Percentiles rank a stretch among this genome's conserved stretches.
These are phyloP conservation scores for Barnardius zonarius DNA, from an alignment of 2,113 vertebrate genomes.

Conservation along the genomic window DNA sequence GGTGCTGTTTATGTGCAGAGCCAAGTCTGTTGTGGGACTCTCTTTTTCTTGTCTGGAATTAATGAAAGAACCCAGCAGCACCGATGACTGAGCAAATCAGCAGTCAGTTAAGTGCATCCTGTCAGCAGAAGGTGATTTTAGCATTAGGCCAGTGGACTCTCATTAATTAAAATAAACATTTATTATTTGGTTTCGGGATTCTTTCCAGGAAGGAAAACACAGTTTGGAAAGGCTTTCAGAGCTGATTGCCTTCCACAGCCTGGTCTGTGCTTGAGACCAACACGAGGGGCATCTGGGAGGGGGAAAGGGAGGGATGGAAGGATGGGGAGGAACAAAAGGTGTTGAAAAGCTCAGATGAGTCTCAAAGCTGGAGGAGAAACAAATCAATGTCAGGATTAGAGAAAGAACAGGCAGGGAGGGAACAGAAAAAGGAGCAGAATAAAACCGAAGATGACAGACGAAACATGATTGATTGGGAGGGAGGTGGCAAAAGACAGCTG, in stretches of 20 bases:
- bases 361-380: not conserved
- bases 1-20: not conserved
- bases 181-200: slow-evolving; percentile 15
- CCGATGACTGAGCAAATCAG: not conserved
- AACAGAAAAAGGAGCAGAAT: slow-evolving; percentile 39
- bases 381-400: slow-evolving; percentile 45
- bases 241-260: not conserved
- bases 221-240: not conserved
- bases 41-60: not conserved
- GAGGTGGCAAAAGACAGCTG: not conserved
- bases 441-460: not conserved
- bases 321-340: slow-evolving; percentile 5
- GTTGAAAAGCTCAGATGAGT: not conserved
- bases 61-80: not conserved
- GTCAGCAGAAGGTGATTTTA: slow-evolving; percentile 44
- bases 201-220: slow-evolving; percentile 18
- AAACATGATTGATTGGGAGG: slow-evolving; percentile 10
- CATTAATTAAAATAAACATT: slow-evolving; percentile 45
- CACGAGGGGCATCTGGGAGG: not conserved
- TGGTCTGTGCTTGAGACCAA: not conserved
- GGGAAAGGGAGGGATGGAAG: not conserved
- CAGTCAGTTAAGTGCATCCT: slow-evolving; percentile 6
- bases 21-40: not conserved
- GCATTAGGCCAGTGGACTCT: not conserved
- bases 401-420: slow-evolving; percentile 6